Conservation (phyloP, 2,888 invertebrate species). For the Plutella xylostella region DNA sequence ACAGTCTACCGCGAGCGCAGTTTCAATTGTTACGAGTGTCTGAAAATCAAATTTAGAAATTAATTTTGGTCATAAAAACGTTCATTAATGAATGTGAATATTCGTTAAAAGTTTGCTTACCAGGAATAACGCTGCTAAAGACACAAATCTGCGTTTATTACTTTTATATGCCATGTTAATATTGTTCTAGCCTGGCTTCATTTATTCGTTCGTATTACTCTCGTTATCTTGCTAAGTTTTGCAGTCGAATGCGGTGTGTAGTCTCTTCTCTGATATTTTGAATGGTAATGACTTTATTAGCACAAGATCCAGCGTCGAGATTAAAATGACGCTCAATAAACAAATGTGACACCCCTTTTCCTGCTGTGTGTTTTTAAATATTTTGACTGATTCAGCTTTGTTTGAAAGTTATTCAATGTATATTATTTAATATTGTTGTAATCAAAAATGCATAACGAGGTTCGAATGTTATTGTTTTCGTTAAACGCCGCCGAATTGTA, state of each 20-base stretch:
- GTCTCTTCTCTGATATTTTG: slow-evolving; percentile 34
- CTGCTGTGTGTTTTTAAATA: slow-evolving; percentile 32
- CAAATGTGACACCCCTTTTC: slow-evolving; percentile 54
- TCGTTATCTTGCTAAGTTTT: slow-evolving; percentile 42
- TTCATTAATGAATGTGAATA: background rate
- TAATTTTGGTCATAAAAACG: background rate
- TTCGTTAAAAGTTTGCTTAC: background rate
- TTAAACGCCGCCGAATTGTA: no score
- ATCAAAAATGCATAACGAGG: no score
- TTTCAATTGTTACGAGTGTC: slow-evolving; percentile 32
- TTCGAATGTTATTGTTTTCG: no score
- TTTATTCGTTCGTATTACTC: slow-evolving; percentile 31
- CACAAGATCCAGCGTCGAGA: slow-evolving; percentile 35
- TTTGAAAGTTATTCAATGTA: no score
- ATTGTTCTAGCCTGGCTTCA: slow-evolving; percentile 16
- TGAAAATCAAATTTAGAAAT: slow-evolving; percentile 26
- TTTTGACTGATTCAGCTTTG: no score
- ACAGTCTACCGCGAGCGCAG: slow-evolving; percentile 35
- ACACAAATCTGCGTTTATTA: background rate
- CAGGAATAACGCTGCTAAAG: background rate
- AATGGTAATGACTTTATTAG: slow-evolving; percentile 41
- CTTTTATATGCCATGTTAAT: slow-evolving; percentile 28
- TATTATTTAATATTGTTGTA: no score
- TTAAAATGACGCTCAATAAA: slow-evolving; percentile 51
- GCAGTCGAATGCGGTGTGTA: slow-evolving; percentile 33